Percentiles rank a stretch among this genome's conserved stretches.
phyloP scores from a whole-genome alignment of 2,888 invertebrate species.

The Ophion costatus region DNA sequence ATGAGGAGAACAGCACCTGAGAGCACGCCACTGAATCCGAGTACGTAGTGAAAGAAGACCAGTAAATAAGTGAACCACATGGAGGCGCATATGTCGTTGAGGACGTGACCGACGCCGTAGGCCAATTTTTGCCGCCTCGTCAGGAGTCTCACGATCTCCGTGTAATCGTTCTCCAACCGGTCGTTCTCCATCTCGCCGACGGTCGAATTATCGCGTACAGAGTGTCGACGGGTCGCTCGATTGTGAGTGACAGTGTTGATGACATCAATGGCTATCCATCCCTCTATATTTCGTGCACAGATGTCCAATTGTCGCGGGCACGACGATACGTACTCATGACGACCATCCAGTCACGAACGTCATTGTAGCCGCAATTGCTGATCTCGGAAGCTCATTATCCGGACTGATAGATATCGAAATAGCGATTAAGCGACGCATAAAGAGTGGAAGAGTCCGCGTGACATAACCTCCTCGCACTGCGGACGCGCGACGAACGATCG shows the following conservation, averaged over 20 bases:
- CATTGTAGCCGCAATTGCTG: neutral
- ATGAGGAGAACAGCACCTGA: constrained; percentile 89
- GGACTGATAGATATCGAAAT: neutral
- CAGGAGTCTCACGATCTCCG: constrained; percentile 84
- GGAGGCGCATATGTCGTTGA: constrained; percentile 96
- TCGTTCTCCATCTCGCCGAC: constrained; percentile 72
- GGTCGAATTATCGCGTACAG: neutral
- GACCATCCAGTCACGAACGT: neutral
- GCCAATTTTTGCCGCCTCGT: constrained; percentile 84
- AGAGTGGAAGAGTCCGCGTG: neutral
- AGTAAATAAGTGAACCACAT: constrained; percentile 97
- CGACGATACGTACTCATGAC: neutral
- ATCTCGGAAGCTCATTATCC: neutral
- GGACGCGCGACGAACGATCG: neutral
- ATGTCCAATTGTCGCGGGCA: neutral
- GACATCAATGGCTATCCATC: neutral
- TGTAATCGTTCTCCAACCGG: constrained; percentile 81
- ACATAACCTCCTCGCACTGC: constrained; percentile 22
- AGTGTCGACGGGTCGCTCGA: neutral
- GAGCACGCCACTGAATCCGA: constrained; percentile 82
- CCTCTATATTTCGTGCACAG: neutral
- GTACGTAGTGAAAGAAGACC: constrained; percentile 90
- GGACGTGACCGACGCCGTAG: constrained; percentile 93
- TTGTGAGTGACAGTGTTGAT: neutral
- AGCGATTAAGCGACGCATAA: neutral